phyloP scores from a whole-genome alignment of 2,888 invertebrate genomes.

The Digitonthophagus gazella region DNA sequence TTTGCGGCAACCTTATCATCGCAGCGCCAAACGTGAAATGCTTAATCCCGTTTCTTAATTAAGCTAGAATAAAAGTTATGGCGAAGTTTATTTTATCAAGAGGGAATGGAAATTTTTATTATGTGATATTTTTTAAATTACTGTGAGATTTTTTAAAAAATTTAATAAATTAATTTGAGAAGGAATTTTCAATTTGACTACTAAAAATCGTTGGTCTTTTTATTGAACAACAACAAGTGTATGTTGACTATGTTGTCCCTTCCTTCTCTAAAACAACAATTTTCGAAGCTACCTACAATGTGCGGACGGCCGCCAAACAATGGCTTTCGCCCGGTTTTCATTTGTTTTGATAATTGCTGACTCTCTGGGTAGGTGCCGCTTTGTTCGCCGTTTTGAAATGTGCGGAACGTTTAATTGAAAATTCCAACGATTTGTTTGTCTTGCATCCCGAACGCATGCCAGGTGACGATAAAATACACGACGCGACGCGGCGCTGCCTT shows the following conservation, averaged over 20 bases:
- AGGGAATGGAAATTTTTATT: too few relatives aligned
- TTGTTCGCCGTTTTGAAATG: background rate
- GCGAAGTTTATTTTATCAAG: background rate
- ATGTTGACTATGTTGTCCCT: background rate
- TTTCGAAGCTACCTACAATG: background rate
- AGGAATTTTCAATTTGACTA: too few relatives aligned
- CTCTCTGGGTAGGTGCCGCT: background rate
- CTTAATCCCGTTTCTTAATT: background rate
- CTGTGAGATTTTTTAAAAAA: too few relatives aligned
- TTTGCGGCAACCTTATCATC: background rate
- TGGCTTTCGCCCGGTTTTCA: constrained; percentile 6
- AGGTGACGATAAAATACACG: background rate
- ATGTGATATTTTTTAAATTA: too few relatives aligned
- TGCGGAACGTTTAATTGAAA: background rate
- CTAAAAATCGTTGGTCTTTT: background rate
- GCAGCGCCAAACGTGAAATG: background rate
- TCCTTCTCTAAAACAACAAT: background rate
- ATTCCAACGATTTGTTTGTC: background rate
- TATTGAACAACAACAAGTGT: background rate
- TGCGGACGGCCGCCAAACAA: background rate
- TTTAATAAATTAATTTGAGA: too few relatives aligned
- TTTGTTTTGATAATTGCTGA: constrained; percentile 16
- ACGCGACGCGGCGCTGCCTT: background rate
- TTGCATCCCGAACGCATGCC: background rate
- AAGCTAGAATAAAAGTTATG: background rate